A percentile compares a stretch with the other conserved stretches of the same genome.
phyloP scores from a whole-genome alignment of 2,797 vertebrate genomes.

The Bucorvus abyssinicus region DNA sequence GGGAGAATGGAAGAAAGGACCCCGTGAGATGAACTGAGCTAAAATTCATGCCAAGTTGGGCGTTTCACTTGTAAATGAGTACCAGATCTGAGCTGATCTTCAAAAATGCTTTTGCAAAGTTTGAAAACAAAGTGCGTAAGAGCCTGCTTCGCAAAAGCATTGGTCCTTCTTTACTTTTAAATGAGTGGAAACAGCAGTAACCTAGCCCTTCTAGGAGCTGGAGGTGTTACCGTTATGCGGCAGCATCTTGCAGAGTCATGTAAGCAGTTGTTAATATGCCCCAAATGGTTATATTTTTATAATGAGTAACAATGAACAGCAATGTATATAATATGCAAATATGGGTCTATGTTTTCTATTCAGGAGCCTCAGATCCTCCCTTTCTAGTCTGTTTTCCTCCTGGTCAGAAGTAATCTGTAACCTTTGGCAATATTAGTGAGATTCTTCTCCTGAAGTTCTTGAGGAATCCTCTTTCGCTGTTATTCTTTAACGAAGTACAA shows the following conservation, averaged over 20 bases:
- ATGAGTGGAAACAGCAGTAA: background rate
- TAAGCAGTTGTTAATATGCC: background rate
- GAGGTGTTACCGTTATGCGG: background rate
- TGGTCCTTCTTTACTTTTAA: background rate
- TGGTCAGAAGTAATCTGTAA: background rate
- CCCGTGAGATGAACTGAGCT: background rate
- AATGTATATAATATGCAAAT: background rate
- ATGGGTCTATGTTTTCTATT: background rate
- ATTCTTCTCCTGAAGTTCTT: background rate
- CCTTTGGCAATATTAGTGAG: background rate
- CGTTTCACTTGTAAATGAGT: conserved; percentile 51
- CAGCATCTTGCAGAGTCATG: background rate
- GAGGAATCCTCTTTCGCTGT: background rate
- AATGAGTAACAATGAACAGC: background rate
- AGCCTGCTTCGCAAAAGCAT: background rate
- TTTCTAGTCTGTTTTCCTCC: background rate
- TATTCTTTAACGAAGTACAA: conserved; percentile 1
- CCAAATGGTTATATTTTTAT: background rate
- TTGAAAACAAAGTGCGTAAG: background rate
- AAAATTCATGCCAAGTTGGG: background rate
- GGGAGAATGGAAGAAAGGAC: conserved; percentile 27
- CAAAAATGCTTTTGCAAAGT: background rate
- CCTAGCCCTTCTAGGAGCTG: background rate
- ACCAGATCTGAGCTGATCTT: conserved; percentile 21
- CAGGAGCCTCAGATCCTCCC: background rate